These are phyloP conservation scores for Cairina moschata DNA, from an alignment of 2,113 vertebrate genomes.

Conservation along the genomic window DNA sequence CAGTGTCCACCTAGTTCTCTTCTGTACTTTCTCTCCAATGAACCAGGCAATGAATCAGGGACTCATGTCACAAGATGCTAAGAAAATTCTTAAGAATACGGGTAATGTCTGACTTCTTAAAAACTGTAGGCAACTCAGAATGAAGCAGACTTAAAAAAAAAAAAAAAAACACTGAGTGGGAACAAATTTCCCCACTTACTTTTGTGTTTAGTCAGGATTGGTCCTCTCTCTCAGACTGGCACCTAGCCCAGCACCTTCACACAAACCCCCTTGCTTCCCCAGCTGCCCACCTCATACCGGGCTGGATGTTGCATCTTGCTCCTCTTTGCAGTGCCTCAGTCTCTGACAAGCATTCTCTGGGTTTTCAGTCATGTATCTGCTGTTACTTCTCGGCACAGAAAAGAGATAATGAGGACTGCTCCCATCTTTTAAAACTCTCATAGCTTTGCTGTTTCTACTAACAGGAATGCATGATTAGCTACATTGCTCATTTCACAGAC, in stretches of 20 bases:
- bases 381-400: background rate
- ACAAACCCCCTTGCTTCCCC: background rate
- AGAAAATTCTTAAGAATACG: background rate
- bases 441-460: background rate
- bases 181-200: background rate
- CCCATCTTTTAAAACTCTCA: background rate
- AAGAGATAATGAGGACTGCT: background rate
- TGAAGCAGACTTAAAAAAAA: background rate
- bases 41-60: background rate
- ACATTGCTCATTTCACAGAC: background rate
- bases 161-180: too few species aligned
- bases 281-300: background rate
- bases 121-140: background rate
- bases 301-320: background rate
- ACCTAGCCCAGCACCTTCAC: background rate
- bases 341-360: background rate
- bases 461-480: background rate
- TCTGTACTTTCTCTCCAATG: background rate
- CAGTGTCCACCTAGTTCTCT: background rate
- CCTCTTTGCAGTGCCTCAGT: background rate
- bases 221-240: background rate
- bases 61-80: background rate
- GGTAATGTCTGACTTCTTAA: background rate
- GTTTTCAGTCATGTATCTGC: background rate
- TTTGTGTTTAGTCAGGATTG: background rate